phyloP scores from a whole-genome alignment of 2,113 vertebrate species.

The Toxotes chatareus region DNA sequence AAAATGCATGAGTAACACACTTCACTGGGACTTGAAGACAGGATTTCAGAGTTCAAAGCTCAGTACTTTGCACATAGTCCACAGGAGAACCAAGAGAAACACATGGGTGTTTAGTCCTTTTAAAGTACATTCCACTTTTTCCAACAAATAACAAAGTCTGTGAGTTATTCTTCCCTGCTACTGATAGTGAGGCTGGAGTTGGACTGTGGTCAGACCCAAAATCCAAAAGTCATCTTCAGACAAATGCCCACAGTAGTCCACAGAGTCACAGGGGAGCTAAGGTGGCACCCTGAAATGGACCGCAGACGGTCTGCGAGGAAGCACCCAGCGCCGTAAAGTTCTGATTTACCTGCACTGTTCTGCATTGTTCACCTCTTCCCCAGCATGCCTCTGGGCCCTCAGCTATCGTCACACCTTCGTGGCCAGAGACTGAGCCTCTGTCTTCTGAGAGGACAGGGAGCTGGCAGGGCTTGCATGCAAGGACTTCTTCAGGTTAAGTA shows the following conservation, averaged over 20 bases:
- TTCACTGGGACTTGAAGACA: conserved; percentile 24
- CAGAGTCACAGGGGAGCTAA: conserved; percentile 36
- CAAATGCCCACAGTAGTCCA: conserved; percentile 24
- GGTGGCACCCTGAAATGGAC: conserved; percentile 38
- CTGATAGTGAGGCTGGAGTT: conserved; percentile 35
- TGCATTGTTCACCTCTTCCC: conserved; percentile 54
- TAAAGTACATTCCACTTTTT: conserved; percentile 55
- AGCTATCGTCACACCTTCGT: conserved; percentile 85
- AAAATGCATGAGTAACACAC: conserved; percentile 40
- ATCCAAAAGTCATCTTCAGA: conserved; percentile 33
- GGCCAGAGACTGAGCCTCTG: conserved; percentile 85
- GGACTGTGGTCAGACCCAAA: conserved; percentile 25
- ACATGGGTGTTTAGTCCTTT: conserved; percentile 21
- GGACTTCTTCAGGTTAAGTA: conserved; percentile 85
- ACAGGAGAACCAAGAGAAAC: conserved; percentile 34
- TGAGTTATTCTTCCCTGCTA: conserved; percentile 40
- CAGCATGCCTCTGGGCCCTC: conserved; percentile 43
- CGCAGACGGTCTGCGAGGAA: conserved; percentile 26
- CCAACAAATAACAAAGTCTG: not conserved
- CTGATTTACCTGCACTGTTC: conserved; percentile 56
- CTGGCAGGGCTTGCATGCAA: conserved; percentile 79
- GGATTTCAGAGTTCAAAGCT: conserved; percentile 23
- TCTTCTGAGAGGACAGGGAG: conserved; percentile 88
- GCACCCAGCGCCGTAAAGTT: conserved; percentile 18
- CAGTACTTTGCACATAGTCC: conserved; percentile 42